These are phyloP conservation scores for Lepidocyrtinus sp. DNA, from an alignment of 2,888 invertebrate genomes.

Conservation along the genomic window DNA sequence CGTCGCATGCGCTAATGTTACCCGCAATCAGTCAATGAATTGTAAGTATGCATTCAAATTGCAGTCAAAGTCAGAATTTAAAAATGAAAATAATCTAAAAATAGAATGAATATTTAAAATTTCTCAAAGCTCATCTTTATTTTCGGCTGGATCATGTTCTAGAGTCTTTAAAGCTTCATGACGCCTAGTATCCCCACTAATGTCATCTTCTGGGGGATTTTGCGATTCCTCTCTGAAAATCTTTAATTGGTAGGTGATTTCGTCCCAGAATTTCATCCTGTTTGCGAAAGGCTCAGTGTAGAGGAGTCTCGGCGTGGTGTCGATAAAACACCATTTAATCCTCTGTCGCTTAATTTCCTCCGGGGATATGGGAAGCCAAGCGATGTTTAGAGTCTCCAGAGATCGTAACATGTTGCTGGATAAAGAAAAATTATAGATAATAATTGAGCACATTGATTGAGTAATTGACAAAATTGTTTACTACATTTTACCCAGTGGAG, in stretches of 20 bases:
- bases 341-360: conserved; percentile 55
- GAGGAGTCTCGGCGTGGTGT: conserved; percentile 40
- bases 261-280: conserved; percentile 66
- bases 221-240: too few relatives aligned
- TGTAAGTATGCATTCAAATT: too few relatives aligned
- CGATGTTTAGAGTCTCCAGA: conserved; percentile 41
- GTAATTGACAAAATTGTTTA: conserved; percentile 2
- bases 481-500: conserved; percentile 72
- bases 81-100: too few relatives aligned
- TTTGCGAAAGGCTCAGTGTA: conserved; percentile 51
- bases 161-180: too few relatives aligned
- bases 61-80: too few relatives aligned
- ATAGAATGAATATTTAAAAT: too few relatives aligned
- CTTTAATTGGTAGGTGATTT: conserved; percentile 48
- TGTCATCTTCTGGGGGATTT: too few relatives aligned
- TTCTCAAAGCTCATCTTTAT: too few relatives aligned
- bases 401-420: conserved; percentile 61
- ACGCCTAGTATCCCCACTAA: too few relatives aligned
- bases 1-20: too few relatives aligned
- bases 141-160: too few relatives aligned
- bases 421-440: background rate
- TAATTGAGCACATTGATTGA: background rate
- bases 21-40: too few relatives aligned
- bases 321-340: conserved; percentile 62
- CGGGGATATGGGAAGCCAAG: conserved; percentile 61